Evolutionary conservation across 2,797 vertebrate genomes (phyloP).

Genomic region (Mormyrus proboscirostris): DNA sequence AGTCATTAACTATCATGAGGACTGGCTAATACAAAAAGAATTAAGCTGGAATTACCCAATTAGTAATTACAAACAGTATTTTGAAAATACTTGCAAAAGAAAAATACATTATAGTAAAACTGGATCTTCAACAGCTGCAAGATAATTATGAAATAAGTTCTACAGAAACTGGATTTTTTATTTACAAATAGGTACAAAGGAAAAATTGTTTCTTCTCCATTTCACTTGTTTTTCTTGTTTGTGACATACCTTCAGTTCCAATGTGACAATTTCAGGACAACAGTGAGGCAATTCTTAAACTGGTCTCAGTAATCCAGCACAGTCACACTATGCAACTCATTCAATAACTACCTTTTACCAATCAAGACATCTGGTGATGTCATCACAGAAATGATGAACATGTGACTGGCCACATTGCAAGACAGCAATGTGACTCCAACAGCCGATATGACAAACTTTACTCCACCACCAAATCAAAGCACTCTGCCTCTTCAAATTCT

Average conservation of each 20-base stretch:
- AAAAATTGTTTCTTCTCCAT: not conserved
- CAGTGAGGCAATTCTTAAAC: not conserved
- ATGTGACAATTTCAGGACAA: not conserved
- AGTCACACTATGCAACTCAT: not conserved
- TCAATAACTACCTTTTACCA: not conserved
- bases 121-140: not conserved
- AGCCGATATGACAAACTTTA: slow-evolving; percentile 37
- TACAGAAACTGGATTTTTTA: not conserved
- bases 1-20: not conserved
- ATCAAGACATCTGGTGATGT: not conserved
- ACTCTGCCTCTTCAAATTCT: slow-evolving; percentile 66
- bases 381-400: not conserved
- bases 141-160: not conserved
- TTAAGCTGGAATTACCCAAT: not conserved
- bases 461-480: slow-evolving; percentile 64
- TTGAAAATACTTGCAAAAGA: not conserved
- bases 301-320: not conserved
- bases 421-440: not conserved
- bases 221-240: not conserved
- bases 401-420: not conserved
- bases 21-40: not conserved
- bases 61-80: not conserved
- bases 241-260: not conserved
- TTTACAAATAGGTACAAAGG: not conserved
- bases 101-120: not conserved